Base-by-base conservation (phyloP, 2,888 invertebrate genomes). In the Xanthia togata region DNA sequence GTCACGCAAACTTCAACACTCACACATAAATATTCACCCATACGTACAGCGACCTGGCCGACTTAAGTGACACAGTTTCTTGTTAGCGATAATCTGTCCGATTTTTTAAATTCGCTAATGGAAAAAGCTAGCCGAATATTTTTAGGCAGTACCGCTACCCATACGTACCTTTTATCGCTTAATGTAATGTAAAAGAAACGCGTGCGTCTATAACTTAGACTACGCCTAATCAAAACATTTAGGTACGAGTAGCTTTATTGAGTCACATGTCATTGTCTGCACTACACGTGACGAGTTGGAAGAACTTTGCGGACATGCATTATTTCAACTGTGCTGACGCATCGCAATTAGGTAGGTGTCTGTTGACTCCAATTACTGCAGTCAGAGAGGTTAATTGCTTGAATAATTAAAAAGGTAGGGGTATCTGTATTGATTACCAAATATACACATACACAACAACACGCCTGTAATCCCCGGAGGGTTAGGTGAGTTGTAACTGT, bases 171-270 rank as follows among this genome's bases (percentile, higher is more conserved):
- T 38, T 38, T 38, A 38, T 38, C 38, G 38, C 38, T 38, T 5
- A 38, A 38, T 38, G 38, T 38, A 38, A 38, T 38, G 38, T 1
- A 9, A 38, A 41, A 1, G 20, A 59, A 68, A 26, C 79, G 76
- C 81, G 55, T 11, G 26, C 50, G 72, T 74, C 44, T 14, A n/a
- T 74, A 11, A 9, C 14, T 53, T 31, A 47, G 8, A 63, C 77
- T 73, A 62, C 23, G 0, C 17, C 41, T 8, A 72, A 79, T 73
- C 57, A 67, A 76, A 76, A 78, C 83, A 64, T 75, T 50, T 72
- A 11, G 31, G 9, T n/a, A n/a, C n/a, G n/a, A n/a, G n/a, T 31
- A 65, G 78, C 31, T 86, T 81, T 86, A 88, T 89, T 88, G 86
- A 79, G 83, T 87, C 76, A 70, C 59, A n/a, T 17, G 23, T n/a